Evolutionary conservation across 1,140 invertebrate genomes (phyloP).

Genomic region (Popillia japonica): DNA sequence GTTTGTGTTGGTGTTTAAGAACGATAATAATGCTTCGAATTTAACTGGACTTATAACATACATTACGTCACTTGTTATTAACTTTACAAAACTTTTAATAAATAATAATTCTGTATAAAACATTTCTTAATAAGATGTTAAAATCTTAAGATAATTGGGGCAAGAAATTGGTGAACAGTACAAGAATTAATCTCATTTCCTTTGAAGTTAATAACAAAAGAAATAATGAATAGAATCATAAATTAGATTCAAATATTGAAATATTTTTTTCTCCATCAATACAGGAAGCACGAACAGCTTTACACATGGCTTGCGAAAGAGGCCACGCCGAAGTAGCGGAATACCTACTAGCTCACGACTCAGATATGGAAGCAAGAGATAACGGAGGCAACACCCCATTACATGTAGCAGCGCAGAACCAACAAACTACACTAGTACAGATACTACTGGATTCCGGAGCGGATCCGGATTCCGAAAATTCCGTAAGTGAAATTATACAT

Average conservation of each 20-base stretch:
- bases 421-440: slow-evolving; percentile 77
- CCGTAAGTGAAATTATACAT: slow-evolving; percentile 57
- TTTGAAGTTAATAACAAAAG: no score
- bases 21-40: background rate
- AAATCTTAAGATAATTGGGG: no score
- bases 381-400: slow-evolving; percentile 80
- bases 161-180: no score
- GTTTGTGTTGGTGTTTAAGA: no score
- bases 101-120: no score
- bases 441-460: slow-evolving; percentile 70
- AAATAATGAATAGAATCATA: no score
- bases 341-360: slow-evolving; percentile 68
- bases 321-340: slow-evolving; percentile 75
- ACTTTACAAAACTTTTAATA: no score
- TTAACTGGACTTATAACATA: no score
- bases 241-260: no score
- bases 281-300: slow-evolving; percentile 72
- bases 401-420: slow-evolving; percentile 81
- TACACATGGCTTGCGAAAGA: slow-evolving; percentile 78
- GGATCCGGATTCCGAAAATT: slow-evolving; percentile 67
- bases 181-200: no score
- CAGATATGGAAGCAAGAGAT: slow-evolving; percentile 71
- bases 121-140: no score
- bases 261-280: slow-evolving; percentile 2
- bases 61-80: no score